Evolutionary conservation across 2,797 vertebrate species (phyloP).

Genomic region (Notolepis coatsorum): DNA sequence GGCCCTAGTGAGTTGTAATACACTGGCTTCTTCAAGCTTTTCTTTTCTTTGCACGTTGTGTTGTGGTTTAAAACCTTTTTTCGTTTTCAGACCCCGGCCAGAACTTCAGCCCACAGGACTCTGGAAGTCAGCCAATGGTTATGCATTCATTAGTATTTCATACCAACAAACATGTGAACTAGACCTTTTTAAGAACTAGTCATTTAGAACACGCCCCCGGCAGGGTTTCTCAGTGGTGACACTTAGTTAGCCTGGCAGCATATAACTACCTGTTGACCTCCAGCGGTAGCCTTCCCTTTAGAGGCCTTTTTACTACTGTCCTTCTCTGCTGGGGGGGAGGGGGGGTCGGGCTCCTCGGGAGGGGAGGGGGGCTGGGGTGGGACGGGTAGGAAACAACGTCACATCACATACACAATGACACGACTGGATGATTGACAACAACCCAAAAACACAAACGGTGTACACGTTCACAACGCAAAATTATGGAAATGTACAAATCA

Average conservation of each 20-base stretch:
- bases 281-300: conserved; percentile 74
- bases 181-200: background rate
- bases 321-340: conserved; percentile 70
- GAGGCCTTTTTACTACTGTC: conserved; percentile 75
- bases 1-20: too few relatives aligned
- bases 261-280: conserved; percentile 75
- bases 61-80: too few relatives aligned
- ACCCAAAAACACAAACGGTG: too few relatives aligned
- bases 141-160: too few relatives aligned
- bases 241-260: conserved; percentile 15
- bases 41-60: too few relatives aligned
- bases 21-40: too few relatives aligned
- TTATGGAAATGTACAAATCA: too few relatives aligned
- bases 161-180: too few relatives aligned
- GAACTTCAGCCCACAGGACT: too few relatives aligned
- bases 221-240: conserved; percentile 27
- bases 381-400: conserved; percentile 63
- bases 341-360: conserved; percentile 59
- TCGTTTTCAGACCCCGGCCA: too few relatives aligned
- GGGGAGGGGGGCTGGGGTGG: conserved; percentile 63
- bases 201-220: conserved; percentile 6
- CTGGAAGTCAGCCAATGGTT: too few relatives aligned
- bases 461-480: background rate
- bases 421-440: background rate
- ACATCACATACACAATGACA: conserved; percentile 43